Evolutionary conservation across 2,797 vertebrate genomes (phyloP).

Genomic region (Sebastes steindachneri): DNA sequence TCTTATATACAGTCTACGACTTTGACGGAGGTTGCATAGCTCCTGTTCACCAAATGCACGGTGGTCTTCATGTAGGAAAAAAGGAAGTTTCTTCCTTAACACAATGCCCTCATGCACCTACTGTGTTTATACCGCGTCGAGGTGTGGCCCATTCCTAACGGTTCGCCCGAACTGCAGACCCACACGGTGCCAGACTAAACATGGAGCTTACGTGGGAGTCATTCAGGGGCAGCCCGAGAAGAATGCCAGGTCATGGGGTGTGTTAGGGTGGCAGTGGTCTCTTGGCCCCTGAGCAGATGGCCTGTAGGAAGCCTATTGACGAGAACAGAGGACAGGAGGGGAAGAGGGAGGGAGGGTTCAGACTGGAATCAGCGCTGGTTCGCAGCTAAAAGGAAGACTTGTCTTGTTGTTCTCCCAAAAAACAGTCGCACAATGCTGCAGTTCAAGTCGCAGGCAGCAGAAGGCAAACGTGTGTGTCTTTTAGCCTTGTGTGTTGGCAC

Average conservation of each 20-base stretch:
- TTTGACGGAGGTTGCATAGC: background rate
- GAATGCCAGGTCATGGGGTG: conserved; percentile 80
- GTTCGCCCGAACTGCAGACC: conserved; percentile 42
- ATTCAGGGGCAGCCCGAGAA: conserved; percentile 60
- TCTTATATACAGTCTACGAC: background rate
- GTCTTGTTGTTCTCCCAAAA: conserved; percentile 67
- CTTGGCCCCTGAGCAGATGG: conserved; percentile 77
- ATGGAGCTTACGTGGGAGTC: conserved; percentile 66
- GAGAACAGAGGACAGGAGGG: conserved; percentile 45
- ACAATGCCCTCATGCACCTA: conserved; percentile 15
- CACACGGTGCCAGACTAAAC: conserved; percentile 76
- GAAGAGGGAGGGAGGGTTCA: conserved; percentile 64
- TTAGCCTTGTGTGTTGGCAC: conserved; percentile 45
- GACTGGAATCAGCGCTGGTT: conserved; percentile 19
- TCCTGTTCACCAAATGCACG: conserved; percentile 25
- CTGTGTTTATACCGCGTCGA: conserved; percentile 59
- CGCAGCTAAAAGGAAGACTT: conserved; percentile 75
- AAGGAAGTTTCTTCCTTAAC: conserved; percentile 17
- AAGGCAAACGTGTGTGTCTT: conserved; percentile 68
- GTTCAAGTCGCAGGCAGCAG: conserved; percentile 69
- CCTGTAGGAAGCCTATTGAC: conserved; percentile 71
- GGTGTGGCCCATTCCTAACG: conserved; percentile 53
- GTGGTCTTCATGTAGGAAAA: conserved; percentile 33
- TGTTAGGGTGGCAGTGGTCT: conserved; percentile 67
- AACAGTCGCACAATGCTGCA: conserved; percentile 67